Percentiles rank a stretch among this genome's conserved stretches.
phyloP scores from a whole-genome alignment of 92 coral and sea anemone genomes.

The Pocillopora grandis region DNA sequence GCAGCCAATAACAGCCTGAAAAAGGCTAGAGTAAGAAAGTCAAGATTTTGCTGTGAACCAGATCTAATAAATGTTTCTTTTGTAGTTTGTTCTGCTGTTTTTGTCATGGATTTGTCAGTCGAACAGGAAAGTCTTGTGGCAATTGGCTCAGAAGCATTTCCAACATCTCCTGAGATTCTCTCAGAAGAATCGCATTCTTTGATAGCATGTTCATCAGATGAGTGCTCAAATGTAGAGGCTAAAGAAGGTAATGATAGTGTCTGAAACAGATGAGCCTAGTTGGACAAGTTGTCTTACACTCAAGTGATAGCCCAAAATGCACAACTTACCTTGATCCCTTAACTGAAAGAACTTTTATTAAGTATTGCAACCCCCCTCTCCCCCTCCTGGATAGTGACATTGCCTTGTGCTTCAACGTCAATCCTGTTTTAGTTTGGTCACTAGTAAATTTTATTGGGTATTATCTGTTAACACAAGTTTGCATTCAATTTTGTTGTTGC shows the following conservation, averaged over 20 bases:
- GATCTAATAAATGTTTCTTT: not conserved
- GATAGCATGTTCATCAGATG: slow-evolving; percentile 5
- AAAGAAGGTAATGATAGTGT: slow-evolving; percentile 12
- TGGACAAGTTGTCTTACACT: not conserved
- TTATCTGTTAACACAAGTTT: too few species aligned
- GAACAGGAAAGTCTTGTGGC: slow-evolving; percentile 25
- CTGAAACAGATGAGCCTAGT: not conserved
- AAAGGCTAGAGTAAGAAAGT: too few species aligned
- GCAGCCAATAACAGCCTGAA: too few species aligned
- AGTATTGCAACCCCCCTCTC: too few species aligned
- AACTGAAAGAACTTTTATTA: too few species aligned
- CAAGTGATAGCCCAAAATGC: not conserved
- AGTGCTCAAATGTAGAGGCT: not conserved
- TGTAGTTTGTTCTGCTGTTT: not conserved
- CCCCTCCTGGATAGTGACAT: too few species aligned
- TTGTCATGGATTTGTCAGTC: slow-evolving; percentile 28
- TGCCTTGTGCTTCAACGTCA: too few species aligned
- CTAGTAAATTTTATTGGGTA: too few species aligned
- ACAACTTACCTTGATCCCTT: too few species aligned
- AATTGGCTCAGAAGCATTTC: slow-evolving; percentile 28
- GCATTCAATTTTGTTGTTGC: not conserved
- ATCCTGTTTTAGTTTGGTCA: too few species aligned
- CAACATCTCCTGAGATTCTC: slow-evolving; percentile 32
- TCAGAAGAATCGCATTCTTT: slow-evolving; percentile 35
- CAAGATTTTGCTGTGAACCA: not conserved